phyloP scores from a whole-genome alignment of 1,140 invertebrate species.

The Pissodes strobi region DNA sequence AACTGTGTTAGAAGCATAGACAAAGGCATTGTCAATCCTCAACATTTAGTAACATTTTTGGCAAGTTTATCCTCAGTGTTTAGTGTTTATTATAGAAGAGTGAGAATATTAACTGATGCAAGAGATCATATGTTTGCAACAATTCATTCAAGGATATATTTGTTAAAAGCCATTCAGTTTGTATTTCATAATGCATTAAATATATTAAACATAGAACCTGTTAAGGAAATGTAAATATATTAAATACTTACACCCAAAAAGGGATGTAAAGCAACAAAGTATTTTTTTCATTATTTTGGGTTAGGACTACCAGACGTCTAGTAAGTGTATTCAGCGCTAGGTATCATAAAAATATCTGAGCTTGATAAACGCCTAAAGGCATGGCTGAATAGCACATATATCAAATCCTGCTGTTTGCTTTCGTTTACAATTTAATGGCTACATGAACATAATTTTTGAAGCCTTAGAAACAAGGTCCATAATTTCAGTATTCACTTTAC shows the following conservation, averaged over 20 bases:
- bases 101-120: conserved; percentile 66
- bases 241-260: too few relatives aligned
- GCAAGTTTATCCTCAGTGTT: conserved; percentile 65
- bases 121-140: conserved; percentile 65
- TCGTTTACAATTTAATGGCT: too few relatives aligned
- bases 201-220: conserved; percentile 66
- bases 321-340: too few relatives aligned
- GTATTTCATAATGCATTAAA: conserved; percentile 65
- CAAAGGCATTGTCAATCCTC: conserved; percentile 60
- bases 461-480: too few relatives aligned
- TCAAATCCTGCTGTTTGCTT: too few relatives aligned
- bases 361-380: too few relatives aligned
- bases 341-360: too few relatives aligned
- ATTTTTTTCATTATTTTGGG: background rate
- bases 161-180: conserved; percentile 65
- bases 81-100: conserved; percentile 72
- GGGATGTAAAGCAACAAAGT: too few relatives aligned
- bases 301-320: too few relatives aligned
- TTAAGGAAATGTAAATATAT: conserved; percentile 64
- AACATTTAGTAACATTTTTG: conserved; percentile 67
- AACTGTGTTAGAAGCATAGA: conserved; percentile 58
- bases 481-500: too few relatives aligned
- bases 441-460: too few relatives aligned
- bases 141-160: conserved; percentile 68
- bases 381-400: too few relatives aligned